Percentiles rank a stretch among this genome's conserved stretches.
These are phyloP conservation scores for Grantiella picta DNA, from an alignment of 2,113 vertebrate species.

Conservation along the genomic window DNA sequence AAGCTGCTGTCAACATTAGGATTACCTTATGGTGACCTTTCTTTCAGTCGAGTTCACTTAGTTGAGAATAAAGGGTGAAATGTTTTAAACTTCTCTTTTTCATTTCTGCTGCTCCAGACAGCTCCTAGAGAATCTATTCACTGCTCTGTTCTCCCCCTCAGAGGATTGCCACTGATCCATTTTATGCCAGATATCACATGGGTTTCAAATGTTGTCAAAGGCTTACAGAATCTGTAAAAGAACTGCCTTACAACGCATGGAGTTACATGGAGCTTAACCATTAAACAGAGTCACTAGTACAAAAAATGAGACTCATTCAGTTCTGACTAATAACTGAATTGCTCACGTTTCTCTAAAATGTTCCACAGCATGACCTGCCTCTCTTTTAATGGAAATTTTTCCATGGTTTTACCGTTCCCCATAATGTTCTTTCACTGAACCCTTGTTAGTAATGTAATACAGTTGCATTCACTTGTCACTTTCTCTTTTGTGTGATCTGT, in stretches of 20 bases:
- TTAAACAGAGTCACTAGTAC: neutral
- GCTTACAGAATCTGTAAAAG: neutral
- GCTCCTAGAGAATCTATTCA: neutral
- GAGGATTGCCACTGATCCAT: neutral
- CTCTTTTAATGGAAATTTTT: neutral
- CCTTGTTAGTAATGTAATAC: neutral
- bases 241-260: neutral
- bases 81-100: neutral
- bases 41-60: neutral
- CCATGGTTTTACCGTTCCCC: neutral
- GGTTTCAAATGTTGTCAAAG: neutral
- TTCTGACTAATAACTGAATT: neutral
- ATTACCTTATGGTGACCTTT: neutral
- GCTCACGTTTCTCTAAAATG: neutral
- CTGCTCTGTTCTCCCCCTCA: neutral
- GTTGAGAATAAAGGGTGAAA: neutral
- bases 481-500: neutral
- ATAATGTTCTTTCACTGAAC: neutral
- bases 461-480: neutral
- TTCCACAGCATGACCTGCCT: neutral
- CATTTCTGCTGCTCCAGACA: neutral
- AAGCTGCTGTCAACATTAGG: neutral
- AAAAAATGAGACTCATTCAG: neutral
- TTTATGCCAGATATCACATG: neutral
- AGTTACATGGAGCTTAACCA: neutral